phyloP scores from a whole-genome alignment of 2,888 invertebrate species.

The Melanostoma mellinum region DNA sequence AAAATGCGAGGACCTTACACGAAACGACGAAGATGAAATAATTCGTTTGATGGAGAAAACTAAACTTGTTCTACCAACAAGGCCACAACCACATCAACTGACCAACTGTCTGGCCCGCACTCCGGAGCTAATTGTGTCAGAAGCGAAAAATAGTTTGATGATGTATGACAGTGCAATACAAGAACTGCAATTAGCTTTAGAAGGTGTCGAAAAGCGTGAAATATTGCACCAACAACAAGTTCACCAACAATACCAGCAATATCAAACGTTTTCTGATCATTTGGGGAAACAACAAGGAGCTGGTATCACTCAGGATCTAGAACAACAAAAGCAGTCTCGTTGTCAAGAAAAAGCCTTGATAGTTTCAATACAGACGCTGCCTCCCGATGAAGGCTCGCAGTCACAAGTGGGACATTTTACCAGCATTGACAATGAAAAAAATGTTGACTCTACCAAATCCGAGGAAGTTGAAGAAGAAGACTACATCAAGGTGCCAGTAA shows the following conservation, averaged over 20 bases:
- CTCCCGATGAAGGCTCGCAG: neutral
- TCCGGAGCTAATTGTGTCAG: constrained; percentile 73
- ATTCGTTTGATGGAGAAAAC: constrained; percentile 71
- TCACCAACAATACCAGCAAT: constrained; percentile 38
- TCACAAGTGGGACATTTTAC: neutral
- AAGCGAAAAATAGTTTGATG: constrained; percentile 64
- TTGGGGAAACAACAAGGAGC: constrained; percentile 45
- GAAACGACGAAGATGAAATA: constrained; percentile 74
- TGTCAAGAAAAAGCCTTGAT: neutral
- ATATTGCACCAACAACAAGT: constrained; percentile 55
- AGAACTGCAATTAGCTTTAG: constrained; percentile 50
- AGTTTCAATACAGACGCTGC: neutral
- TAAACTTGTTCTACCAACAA: constrained; percentile 31
- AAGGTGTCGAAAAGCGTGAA: constrained; percentile 28
- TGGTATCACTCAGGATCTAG: constrained; percentile 1
- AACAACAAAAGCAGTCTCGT: constrained; percentile 18
- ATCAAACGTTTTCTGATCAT: constrained; percentile 42
- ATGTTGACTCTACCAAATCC: neutral
- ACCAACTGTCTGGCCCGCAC: constrained; percentile 74
- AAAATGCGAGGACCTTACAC: constrained; percentile 64
- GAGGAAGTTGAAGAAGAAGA: constrained; percentile 69
- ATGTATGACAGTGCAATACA: constrained; percentile 73
- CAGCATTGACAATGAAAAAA: constrained; percentile 3
- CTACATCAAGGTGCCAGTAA: constrained; percentile 82
- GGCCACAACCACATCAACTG: constrained; percentile 59